Evolutionary conservation across 1,140 invertebrate species (phyloP).

Genomic region (Trichonephila inaurata): DNA sequence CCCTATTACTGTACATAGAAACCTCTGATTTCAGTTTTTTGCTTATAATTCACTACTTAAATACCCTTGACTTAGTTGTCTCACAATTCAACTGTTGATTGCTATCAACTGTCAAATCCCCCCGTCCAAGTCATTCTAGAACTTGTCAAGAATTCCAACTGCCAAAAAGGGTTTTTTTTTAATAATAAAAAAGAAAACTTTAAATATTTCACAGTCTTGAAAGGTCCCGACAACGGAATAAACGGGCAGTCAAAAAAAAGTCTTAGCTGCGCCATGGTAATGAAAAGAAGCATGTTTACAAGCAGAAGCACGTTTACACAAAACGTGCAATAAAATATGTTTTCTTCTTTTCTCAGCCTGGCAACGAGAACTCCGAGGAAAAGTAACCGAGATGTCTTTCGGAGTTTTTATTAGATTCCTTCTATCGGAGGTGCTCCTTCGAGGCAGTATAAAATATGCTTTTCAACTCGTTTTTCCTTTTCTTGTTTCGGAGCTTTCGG

Average conservation of each 20-base stretch:
- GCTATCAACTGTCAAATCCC: too few relatives aligned
- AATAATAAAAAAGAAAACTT: too few relatives aligned
- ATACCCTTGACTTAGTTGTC: too few relatives aligned
- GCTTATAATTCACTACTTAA: too few relatives aligned
- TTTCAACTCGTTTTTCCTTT: background rate
- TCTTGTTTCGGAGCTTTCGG: background rate
- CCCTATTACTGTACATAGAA: too few relatives aligned
- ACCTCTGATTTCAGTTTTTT: too few relatives aligned
- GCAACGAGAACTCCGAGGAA: background rate
- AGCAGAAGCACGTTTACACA: background rate
- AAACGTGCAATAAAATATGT: background rate
- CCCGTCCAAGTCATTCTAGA: too few relatives aligned
- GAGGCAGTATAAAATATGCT: background rate
- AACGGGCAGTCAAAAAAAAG: background rate
- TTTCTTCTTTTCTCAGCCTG: background rate
- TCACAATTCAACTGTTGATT: too few relatives aligned
- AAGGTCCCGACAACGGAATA: background rate
- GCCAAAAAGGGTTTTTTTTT: too few relatives aligned
- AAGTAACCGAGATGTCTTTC: background rate
- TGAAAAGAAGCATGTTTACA: background rate
- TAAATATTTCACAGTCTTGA: background rate
- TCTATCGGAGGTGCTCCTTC: background rate
- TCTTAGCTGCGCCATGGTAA: background rate
- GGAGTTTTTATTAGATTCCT: background rate
- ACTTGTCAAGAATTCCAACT: too few relatives aligned